These are phyloP conservation scores for Pseudochirops corinnae DNA, from an alignment of 2,797 vertebrate genomes.

Conservation along the genomic window DNA sequence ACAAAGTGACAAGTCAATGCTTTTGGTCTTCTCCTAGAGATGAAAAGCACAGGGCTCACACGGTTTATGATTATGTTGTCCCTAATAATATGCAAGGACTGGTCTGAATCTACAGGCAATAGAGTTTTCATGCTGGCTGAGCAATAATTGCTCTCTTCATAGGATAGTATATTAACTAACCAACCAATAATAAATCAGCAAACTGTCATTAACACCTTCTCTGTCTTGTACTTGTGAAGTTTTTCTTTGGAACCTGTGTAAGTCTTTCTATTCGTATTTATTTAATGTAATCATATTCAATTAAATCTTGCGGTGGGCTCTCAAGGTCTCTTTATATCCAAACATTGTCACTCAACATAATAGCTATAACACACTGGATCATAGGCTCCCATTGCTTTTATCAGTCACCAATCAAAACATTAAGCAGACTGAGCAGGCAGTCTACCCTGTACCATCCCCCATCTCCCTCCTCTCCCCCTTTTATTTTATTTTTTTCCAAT, in stretches of 20 bases:
- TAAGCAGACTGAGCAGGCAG: background rate
- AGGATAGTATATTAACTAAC: background rate
- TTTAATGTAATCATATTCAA: background rate
- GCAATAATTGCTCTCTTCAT: background rate
- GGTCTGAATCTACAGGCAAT: background rate
- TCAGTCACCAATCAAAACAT: background rate
- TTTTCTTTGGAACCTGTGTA: background rate
- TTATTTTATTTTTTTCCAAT: background rate
- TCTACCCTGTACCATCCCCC: background rate
- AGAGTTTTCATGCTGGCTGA: background rate
- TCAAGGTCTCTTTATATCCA: background rate
- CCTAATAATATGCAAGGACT: background rate
- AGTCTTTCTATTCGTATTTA: background rate
- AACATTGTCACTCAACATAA: background rate
- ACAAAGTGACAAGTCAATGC: background rate
- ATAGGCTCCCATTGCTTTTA: background rate
- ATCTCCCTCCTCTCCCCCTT: too few species aligned
- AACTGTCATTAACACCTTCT: background rate
- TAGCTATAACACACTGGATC: background rate
- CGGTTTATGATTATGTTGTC: background rate
- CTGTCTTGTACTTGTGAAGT: background rate
- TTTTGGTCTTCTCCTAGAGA: background rate
- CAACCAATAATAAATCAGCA: background rate
- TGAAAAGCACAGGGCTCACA: background rate
- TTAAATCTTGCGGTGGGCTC: background rate